Evolutionary conservation across 2,888 invertebrate species (phyloP).

Genomic region (Noctua comes): DNA sequence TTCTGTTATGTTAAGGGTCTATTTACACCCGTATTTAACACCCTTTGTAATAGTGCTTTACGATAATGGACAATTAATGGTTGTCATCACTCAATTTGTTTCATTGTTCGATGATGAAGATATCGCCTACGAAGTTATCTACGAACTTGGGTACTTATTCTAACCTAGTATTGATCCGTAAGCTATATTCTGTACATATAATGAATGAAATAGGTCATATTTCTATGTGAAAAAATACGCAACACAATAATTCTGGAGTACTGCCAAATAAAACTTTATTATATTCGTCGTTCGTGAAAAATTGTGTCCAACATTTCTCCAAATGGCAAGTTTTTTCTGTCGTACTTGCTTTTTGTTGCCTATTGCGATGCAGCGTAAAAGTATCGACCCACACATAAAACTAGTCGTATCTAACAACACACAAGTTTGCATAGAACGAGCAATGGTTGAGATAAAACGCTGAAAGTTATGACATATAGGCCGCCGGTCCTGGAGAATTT

Average conservation of each 20-base stretch:
- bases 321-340: slow-evolving; percentile 9
- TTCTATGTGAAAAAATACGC: background rate
- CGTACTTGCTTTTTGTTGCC: slow-evolving; percentile 9
- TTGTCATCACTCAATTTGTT: background rate
- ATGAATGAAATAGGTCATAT: background rate
- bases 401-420: slow-evolving; percentile 16
- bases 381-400: slow-evolving; percentile 16
- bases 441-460: slow-evolving; percentile 24
- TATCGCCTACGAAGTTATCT: background rate
- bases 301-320: slow-evolving; percentile 12
- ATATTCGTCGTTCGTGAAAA: slow-evolving; percentile 17
- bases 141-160: background rate
- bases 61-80: background rate
- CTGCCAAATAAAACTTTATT: slow-evolving; percentile 26
- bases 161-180: no score
- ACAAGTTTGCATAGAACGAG: slow-evolving; percentile 21
- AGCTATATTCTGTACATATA: background rate
- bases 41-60: background rate
- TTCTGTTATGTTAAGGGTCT: no score
- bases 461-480: slow-evolving; percentile 25
- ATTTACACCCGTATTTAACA: no score
- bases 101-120: background rate
- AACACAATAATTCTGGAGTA: slow-evolving; percentile 2
- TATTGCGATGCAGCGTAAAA: slow-evolving; percentile 24
- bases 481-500: slow-evolving; percentile 9